Conservation (phyloP, 2,797 vertebrate genomes). For the Gadopsis marmoratus region DNA sequence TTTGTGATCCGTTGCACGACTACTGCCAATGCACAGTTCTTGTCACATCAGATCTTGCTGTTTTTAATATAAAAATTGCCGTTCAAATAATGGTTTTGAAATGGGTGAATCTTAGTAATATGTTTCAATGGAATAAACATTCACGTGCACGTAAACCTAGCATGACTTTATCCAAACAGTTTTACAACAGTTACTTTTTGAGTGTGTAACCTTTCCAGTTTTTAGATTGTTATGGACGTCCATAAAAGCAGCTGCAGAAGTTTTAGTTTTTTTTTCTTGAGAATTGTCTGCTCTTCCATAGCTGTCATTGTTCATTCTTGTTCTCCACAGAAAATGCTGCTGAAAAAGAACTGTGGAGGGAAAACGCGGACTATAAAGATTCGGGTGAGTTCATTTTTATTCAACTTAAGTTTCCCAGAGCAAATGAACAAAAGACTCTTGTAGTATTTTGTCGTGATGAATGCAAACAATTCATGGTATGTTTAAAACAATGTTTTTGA, state of each 20-base stretch:
- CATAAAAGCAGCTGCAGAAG: neutral
- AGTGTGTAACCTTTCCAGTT: neutral
- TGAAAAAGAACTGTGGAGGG: conserved; percentile 91
- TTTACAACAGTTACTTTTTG: neutral
- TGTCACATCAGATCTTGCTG: conserved; percentile 4
- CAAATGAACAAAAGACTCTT: neutral
- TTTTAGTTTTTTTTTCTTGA: neutral
- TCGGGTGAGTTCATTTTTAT: conserved; percentile 84
- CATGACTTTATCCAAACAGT: neutral
- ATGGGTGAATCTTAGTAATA: neutral
- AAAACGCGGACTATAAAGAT: conserved; percentile 93
- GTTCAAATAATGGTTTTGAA: conserved; percentile 11
- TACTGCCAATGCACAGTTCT: conserved; percentile 4
- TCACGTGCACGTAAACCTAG: neutral
- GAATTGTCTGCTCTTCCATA: neutral
- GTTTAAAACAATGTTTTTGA: neutral
- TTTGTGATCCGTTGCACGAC: no score
- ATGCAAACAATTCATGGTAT: neutral
- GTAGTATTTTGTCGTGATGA: neutral
- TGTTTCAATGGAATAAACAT: neutral
- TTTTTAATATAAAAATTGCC: neutral
- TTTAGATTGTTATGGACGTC: neutral
- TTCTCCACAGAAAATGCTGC: conserved; percentile 92
- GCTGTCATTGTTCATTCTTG: conserved; percentile 53
- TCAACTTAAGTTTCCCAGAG: conserved; percentile 6